Percentiles rank a stretch among this genome's conserved stretches.
phyloP scores from a whole-genome alignment of 2,888 invertebrate genomes.

The Caprella mutica region DNA sequence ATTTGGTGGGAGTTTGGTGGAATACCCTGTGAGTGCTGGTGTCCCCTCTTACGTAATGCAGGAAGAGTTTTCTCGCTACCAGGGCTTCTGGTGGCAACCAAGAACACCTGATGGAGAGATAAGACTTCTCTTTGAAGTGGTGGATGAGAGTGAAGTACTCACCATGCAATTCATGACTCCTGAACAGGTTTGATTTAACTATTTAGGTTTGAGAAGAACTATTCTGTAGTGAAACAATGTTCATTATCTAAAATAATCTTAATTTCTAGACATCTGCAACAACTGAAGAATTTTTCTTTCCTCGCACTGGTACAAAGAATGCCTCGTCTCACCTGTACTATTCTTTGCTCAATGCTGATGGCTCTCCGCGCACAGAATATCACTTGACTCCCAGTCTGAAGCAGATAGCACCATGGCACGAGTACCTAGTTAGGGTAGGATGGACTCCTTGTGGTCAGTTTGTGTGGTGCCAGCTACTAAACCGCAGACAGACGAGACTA shows the following conservation, averaged over 20 bases:
- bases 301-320: constrained; percentile 77
- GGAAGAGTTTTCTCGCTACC: constrained; percentile 92
- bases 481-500: constrained; percentile 71
- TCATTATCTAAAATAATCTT: not conserved
- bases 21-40: constrained; percentile 80
- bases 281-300: constrained; percentile 47
- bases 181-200: constrained; percentile 64
- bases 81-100: constrained; percentile 98
- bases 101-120: constrained; percentile 48
- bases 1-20: constrained; percentile 54
- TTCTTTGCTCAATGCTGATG: constrained; percentile 50
- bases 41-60: constrained; percentile 97
- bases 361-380: constrained; percentile 56
- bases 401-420: constrained; percentile 79
- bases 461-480: constrained; percentile 82
- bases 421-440: constrained; percentile 86
- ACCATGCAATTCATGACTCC: constrained; percentile 78
- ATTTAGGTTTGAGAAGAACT: not conserved
- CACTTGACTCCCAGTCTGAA: constrained; percentile 58
- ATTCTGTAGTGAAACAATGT: not conserved
- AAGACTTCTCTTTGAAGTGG: constrained; percentile 48
- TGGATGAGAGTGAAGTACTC: constrained; percentile 65
- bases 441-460: constrained; percentile 88
- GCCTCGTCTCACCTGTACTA: constrained; percentile 79
- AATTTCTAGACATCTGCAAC: not conserved